Base-by-base conservation (phyloP, 2,797 vertebrate genomes). In the Hipposideros larvatus region DNA sequence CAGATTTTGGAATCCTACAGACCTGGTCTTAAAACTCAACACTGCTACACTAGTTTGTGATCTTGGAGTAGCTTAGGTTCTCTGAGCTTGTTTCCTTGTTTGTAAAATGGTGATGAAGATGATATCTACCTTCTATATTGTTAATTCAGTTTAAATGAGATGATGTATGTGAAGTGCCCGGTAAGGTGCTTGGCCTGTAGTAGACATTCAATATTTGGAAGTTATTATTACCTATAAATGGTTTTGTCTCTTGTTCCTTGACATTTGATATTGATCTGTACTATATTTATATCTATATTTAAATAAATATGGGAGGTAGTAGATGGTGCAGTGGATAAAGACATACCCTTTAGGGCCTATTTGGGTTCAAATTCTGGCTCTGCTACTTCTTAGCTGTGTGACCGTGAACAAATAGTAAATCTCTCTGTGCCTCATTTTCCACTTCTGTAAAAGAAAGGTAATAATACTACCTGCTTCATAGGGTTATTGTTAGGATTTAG, bases 111-210 rank as follows among this genome's bases (percentile, higher is more conserved):
- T 66, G 41, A 61, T 90, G 48, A 51, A 14, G 48, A n/a, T 84
- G 24, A 11, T 75, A 37, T 71, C 51, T 93, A 51, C 21, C 24
- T 48, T 93, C 21, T 93, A 10, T 75, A 71, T 82, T 91, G 22
- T 95, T 83, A 53, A 92, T 95, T 61, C n/a, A 68, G 24, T 83
- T 90, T 91, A 84, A 83, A 74, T 74, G 93, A 95, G 90, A 63
- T 87, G 66, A 46, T 79, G 63, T 82, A 70, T 90, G 31, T 93
- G 51, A 91, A 87, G 43, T 88, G 22, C 26, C 26, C 90, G 31
- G 24, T 71, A 37, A 83, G 83, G 37, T 88, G 18, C 10, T 74
- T 91, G 77, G 43, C 31, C 51, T 88, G 0, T 73, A 87, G n/a
- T 78, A 78, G 48, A 86, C 18, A 90, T 16, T 66, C n/a, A 68